Base-by-base conservation (phyloP, 2,888 invertebrate genomes). In the Torymus auratus region DNA sequence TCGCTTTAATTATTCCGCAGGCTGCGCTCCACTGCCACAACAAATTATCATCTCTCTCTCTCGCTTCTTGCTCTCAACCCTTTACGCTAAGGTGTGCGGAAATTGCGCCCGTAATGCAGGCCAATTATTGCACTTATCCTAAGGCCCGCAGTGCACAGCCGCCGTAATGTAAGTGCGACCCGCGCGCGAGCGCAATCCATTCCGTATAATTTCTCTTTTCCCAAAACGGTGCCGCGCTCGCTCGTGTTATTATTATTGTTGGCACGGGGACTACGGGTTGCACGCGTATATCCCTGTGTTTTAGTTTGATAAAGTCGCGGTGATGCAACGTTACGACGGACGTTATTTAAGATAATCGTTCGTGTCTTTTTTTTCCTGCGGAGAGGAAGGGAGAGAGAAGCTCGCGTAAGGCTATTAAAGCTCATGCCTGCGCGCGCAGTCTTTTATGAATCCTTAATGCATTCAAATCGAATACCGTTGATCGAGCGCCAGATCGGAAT, bases 81-180 rank as follows among this genome's bases (percentile, higher is more conserved):
- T 64, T 10, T 17, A 23, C 60, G 11, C 10, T 41, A 61, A 23
- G 60, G 50, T 65, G 65, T 72, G 78, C 50, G 60, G 60, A 78
- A 72, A 72, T 79, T 69, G 58, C 74, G 14, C 12, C 41, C 23
- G 65, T 62, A 69, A 79, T 79, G 10, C 73, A 3, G 64, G 20
- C 70, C 75, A 80, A 80, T 80, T 80, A 80, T 80, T 80, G 14
- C 75, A 62, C 75, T 76, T 71, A 71, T 71, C 75, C 28, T 61
- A 67, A 58, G 52, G 71, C 67, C 70, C 7, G 41, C 41, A 41
- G 7, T 41, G 7, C 41, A 5, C 5, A 41, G 41, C 41, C 41
- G 7, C 41, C 15, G 52, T 60, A 67, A 64, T 55, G 12, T 41
- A 41, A 67, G 67, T 65, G 78, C 20, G 74, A 56, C 62, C 62